These are phyloP conservation scores for Cromileptes altivelis DNA, from an alignment of 2,113 vertebrate species.

Conservation along the genomic window DNA sequence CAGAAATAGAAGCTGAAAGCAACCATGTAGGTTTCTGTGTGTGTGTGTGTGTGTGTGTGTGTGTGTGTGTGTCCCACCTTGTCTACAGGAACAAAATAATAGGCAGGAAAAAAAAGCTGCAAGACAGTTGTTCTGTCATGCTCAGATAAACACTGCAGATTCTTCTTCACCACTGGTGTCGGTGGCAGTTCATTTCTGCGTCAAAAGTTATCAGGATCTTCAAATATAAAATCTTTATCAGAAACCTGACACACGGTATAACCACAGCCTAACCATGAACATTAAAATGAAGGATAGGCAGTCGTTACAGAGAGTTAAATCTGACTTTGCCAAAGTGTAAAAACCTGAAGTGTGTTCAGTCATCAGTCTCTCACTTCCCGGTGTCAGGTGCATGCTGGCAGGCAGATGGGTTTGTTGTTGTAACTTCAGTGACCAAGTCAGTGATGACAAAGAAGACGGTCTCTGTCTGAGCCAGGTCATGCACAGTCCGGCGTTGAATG, in stretches of 20 bases:
- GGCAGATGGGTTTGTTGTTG: not conserved
- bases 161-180: constrained; percentile 13
- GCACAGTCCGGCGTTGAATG: not conserved
- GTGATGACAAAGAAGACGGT: not conserved
- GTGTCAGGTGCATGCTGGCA: not conserved
- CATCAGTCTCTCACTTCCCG: not conserved
- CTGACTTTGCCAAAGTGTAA: constrained; percentile 4
- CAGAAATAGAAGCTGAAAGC: constrained; percentile 59
- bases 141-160: constrained; percentile 45
- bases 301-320: not conserved
- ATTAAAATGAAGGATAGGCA: constrained; percentile 1
- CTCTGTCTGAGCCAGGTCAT: not conserved
- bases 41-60: constrained; percentile 32
- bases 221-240: constrained; percentile 20
- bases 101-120: not conserved
- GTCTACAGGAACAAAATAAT: constrained; percentile 47
- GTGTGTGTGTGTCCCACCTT: constrained; percentile 15
- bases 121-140: constrained; percentile 56
- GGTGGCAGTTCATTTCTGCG: constrained; percentile 12
- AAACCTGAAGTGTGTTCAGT: constrained; percentile 16
- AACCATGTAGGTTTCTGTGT: constrained; percentile 18
- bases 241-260: not conserved
- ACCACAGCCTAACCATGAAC: not conserved
- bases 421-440: not conserved
- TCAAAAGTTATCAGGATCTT: constrained; percentile 12